Percentiles rank a stretch among this genome's conserved stretches.
Conservation (phyloP, 2,888 invertebrate species). For the Busseola fusca region DNA sequence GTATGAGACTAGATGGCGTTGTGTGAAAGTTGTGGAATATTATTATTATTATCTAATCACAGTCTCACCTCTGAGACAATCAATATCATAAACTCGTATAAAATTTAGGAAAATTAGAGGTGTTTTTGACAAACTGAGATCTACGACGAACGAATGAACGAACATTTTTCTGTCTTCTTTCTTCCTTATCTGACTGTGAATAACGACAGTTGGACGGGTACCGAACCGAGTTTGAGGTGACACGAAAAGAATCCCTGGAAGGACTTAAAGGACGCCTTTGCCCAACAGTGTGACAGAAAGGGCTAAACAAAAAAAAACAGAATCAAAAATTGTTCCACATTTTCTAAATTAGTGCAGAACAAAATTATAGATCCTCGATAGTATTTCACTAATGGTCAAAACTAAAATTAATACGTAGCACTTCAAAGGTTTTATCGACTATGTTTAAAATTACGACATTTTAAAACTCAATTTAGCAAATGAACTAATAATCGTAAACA, state of each 20-base stretch:
- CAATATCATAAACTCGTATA: not conserved
- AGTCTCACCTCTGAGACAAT: too few species aligned
- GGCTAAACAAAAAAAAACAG: too few species aligned
- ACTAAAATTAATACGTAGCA: not conserved
- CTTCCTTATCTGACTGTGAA: too few species aligned
- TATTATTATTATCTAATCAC: too few species aligned
- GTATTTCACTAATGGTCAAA: constrained; percentile 25
- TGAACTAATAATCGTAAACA: constrained; percentile 60
- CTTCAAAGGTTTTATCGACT: constrained; percentile 13
- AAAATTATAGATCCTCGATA: not conserved
- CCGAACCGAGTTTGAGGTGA: too few species aligned
- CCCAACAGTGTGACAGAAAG: not conserved
- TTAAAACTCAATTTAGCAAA: constrained; percentile 57
- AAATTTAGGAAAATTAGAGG: not conserved
- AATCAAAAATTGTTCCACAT: not conserved
- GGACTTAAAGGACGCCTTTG: not conserved
- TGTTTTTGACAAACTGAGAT: not conserved
- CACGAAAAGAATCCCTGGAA: not conserved
- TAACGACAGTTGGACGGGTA: too few species aligned
- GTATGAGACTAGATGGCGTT: too few species aligned
- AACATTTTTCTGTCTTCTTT: too few species aligned
- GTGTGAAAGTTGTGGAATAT: too few species aligned
- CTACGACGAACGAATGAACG: too few species aligned
- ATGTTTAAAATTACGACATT: constrained; percentile 29
- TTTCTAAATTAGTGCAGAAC: not conserved